Conservation (phyloP, 35 echinoderm and acorn worm genomes). For the Apostichopus parvimensis region DNA sequence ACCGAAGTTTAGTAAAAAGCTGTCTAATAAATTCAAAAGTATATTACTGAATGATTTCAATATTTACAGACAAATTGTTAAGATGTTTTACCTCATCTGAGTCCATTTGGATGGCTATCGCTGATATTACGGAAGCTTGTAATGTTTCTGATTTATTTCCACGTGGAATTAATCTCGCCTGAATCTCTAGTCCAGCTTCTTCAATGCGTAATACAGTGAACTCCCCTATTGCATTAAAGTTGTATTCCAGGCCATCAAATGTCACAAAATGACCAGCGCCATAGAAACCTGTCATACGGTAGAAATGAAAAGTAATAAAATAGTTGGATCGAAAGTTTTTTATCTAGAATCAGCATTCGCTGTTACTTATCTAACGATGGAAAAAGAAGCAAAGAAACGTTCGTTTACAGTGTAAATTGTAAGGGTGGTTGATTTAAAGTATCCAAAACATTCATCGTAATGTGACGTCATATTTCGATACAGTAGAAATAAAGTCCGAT, state of each 20-base stretch:
- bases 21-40: too few relatives aligned
- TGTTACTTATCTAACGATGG: neutral
- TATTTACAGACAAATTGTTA: too few relatives aligned
- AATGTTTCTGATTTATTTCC: neutral
- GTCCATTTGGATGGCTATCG: neutral
- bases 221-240: constrained; percentile 22
- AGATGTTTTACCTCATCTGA: neutral
- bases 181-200: constrained; percentile 20
- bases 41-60: too few relatives aligned
- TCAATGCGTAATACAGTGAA: constrained; percentile 1
- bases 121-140: neutral
- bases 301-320: neutral
- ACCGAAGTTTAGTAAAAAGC: too few relatives aligned
- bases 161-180: neutral
- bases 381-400: neutral
- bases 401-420: neutral
- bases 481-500: neutral
- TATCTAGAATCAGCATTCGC: neutral
- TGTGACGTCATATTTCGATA: too few relatives aligned
- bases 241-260: neutral
- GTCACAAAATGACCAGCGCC: constrained; percentile 13
- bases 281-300: constrained; percentile 1
- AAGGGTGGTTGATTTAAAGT: neutral
- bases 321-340: neutral
- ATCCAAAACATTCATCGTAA: too few relatives aligned